Base-by-base conservation (phyloP, 2,797 vertebrate species). In the Tolypeutes matacus region DNA sequence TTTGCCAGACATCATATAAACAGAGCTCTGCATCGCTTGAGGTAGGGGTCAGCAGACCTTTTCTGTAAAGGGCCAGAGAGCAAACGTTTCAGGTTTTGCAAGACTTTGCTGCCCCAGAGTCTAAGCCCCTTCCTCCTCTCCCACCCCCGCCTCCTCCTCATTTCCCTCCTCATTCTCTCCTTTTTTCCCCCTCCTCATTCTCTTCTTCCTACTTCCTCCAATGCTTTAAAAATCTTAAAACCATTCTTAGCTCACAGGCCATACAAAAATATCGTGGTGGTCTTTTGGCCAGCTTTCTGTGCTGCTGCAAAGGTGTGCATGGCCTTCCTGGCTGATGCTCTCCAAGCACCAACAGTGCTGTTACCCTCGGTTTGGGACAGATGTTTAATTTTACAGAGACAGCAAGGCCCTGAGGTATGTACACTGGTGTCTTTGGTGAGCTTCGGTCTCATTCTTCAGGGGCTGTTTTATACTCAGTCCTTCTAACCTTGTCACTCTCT, bases 361-460 rank as follows among this genome's bases (percentile, higher is more conserved):
- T 34, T 17, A 27, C 62, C 42, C 31, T 5, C 2, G 42, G 62
- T n/a, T 11, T 49, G 12, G 64, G 51, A 27, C 21, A 60, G 21
- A 20, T 2, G 31, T 0, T 3, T 17, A 69, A 34, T 10, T 5
- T n/a, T 1, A 4, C 4, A 21, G 76, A 9, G 67, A n/a, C 5
- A 17, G 34, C 17, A 27, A 17, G 34, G 20, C 20, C 36, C 49
- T 17, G 62, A 58, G 62, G 34, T 8, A 10, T 60, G 58, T 4
- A 51, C 58, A 13, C 13, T 2, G 62, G 10, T n/a, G 46, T 53
- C 60, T 65, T 78, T 2, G 21, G 20, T 2, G 14, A 42, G 39
- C 70, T 34, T 34, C 10, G 13, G 65, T 21, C 10, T 69, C 49
- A 46, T 27, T 80, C 49, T 39, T 42, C 56, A 56, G 36, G 9